Percentiles rank a stretch among this genome's conserved stretches.
Evolutionary conservation across 2,113 vertebrate species (phyloP).

Genomic region (Carassius auratus): DNA sequence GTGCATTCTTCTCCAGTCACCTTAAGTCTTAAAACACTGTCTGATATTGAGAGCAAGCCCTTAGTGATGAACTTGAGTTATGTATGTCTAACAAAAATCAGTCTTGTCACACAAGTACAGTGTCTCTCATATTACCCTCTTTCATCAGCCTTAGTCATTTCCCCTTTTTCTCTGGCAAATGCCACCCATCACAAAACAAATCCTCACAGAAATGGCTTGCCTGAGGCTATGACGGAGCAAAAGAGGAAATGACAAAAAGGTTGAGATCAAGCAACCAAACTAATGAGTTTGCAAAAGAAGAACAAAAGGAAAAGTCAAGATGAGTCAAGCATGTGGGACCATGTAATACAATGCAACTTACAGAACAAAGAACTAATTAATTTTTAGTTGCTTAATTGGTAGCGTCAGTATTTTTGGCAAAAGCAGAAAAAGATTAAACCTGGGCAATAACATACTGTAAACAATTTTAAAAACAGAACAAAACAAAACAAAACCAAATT

Average conservation of each 20-base stretch:
- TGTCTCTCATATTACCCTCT: neutral
- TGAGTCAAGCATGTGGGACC: conserved; percentile 31
- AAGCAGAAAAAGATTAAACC: neutral
- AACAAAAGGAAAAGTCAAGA: conserved; percentile 50
- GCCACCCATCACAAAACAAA: neutral
- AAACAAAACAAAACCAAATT: too few species aligned
- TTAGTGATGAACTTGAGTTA: neutral
- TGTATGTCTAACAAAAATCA: neutral
- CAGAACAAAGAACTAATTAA: neutral
- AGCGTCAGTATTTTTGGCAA: neutral
- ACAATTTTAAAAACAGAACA: too few species aligned
- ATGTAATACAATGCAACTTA: conserved; percentile 44
- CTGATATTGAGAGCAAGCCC: conserved; percentile 4
- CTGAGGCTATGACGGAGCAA: conserved; percentile 52
- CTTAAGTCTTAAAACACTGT: neutral
- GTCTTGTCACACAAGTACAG: neutral
- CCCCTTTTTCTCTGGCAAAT: neutral
- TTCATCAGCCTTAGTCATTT: conserved; percentile 18
- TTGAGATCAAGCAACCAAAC: conserved; percentile 31
- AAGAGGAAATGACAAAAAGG: conserved; percentile 20
- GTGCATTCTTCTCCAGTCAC: neutral
- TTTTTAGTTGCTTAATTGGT: neutral
- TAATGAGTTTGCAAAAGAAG: conserved; percentile 37
- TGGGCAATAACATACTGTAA: too few species aligned
- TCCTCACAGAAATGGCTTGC: conserved; percentile 44